Base-by-base conservation (phyloP, 2,113 vertebrate species). In the Petromus typicus region DNA sequence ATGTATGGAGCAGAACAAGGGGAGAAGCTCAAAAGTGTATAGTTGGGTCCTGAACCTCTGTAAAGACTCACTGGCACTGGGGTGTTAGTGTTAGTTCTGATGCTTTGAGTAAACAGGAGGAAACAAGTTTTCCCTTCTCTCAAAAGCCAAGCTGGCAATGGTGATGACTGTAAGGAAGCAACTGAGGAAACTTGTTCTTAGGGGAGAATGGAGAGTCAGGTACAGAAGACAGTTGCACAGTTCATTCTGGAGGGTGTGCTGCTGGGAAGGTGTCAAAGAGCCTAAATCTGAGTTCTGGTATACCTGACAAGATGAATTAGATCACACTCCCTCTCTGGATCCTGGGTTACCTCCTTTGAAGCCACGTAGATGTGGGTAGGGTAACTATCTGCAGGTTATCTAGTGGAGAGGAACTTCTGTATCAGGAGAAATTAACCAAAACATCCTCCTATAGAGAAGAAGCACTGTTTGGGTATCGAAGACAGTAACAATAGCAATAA, bases 221-320 rank as follows among this genome's bases (percentile, higher is more conserved):
- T 56, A 81, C 7, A 61, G 37, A 54, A 86, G 78, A 37, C 54
- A 30, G 37, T 48, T 78, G 64, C 63, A 64, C 37, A 25, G 40
- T 54, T 93, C 69, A 30, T 78, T 94, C 73, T 96, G 48, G 17
- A 73, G 13, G 45, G 34, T 61, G 7, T 87, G 40, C 61, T 73
- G 30, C 45, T 69, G 69, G 45, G 86, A 86, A 89, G n/a, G n/a
- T n/a, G 81, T 43, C 22, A 78, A 73, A 69, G 86, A 82, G 69
- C 69, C 90, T 94, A 91, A 79, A 57, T 84, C 45, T 89, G 63
- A 88, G 59, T 95, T 91, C 93, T 94, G 82, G 27, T 43, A 56
- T 81, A 87, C 66, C 79, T 95, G 61, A 45, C 80, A 75, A 86
- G 92, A 66, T 93, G 92, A 66, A 93, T 93, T 86, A 93, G 73